Evolutionary conservation across 2,888 invertebrate species (phyloP), one percentile per base, ranked within the genome.

Genomic region (Eristalis pertinax): DNA sequence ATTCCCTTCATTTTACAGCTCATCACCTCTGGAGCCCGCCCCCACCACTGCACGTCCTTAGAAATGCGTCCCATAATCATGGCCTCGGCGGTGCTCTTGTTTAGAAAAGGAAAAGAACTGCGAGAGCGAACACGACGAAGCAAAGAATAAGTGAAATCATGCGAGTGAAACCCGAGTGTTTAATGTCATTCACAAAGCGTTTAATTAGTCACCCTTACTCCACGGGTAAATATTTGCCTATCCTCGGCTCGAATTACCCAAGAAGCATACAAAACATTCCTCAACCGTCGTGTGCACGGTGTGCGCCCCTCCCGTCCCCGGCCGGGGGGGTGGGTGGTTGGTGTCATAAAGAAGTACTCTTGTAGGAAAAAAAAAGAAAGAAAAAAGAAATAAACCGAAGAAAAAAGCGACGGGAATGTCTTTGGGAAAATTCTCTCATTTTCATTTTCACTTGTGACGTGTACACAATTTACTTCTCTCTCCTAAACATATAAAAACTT

Each of bases 191-290:
- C 72, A 67, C 72, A 65, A 62, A 73, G 79, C 60, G 73, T 80
- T 80, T 80, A 80, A 80, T 80, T 80, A 80, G 79, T 80, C 79
- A 80, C 79, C 67, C 62, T 80, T 73, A 73, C 73, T 73, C 50
- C 43, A 32, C 22, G 65, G 43, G 62, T 80, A 80, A 80, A 80
- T 80, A 73, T 79, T 79, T 79, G 73, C 72, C 79, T 80, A 67
- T 73, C 64, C 65, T 79, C 15, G 41, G 68, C 73, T 60, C 43
- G 43, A 67, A 80, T 80, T 58, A 62, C 67, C 50, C 50, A 50
- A 19, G 50, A 50, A 58, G 32, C 60, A 29, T 26, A 60, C 60
- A 60, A 26, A 50, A 50, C 50, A 50, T 50, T 50, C 19, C 5
- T 50, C 15, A 5, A 2, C 43, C 3, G 3, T 4, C 43, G 4